Evolutionary conservation across 2,888 invertebrate species (phyloP).

Genomic region (Watsonalla cultraria): DNA sequence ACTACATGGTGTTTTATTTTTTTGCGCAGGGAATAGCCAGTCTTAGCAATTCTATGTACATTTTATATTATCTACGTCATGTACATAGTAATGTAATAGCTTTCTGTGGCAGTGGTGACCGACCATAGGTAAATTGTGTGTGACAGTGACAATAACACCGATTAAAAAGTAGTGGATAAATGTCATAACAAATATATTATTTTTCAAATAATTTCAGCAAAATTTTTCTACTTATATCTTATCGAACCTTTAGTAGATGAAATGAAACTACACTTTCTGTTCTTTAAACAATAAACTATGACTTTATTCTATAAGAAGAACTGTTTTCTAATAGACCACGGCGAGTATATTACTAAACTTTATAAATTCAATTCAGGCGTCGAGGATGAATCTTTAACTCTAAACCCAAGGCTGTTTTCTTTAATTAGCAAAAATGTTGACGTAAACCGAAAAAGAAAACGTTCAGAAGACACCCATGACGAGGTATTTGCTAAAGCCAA

Average conservation of each 20-base stretch:
- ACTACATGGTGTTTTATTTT: no score
- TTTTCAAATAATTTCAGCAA: no score
- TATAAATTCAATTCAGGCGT: conserved; percentile 36
- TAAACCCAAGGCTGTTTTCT: conserved; percentile 44
- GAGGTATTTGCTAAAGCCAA: conserved; percentile 37
- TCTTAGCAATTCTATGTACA: no score
- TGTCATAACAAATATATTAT: not conserved
- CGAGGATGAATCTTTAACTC: conserved; percentile 23
- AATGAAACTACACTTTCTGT: not conserved
- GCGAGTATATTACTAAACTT: conserved; percentile 34
- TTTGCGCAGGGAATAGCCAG: no score
- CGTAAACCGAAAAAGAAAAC: conserved; percentile 39
- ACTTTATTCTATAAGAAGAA: conserved; percentile 15
- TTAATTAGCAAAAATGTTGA: conserved; percentile 24
- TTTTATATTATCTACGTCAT: no score
- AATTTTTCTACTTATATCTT: not conserved
- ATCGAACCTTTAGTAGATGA: not conserved
- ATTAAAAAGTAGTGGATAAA: no score
- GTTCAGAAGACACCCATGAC: conserved; percentile 23
- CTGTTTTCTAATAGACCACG: conserved; percentile 46
- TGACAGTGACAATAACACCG: not conserved
- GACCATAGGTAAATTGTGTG: not conserved
- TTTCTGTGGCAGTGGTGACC: not conserved
- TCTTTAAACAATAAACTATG: conserved; percentile 16
- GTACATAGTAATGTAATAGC: no score